Conservation (phyloP, 2,888 invertebrate genomes). For the Syrista parreyssii region DNA sequence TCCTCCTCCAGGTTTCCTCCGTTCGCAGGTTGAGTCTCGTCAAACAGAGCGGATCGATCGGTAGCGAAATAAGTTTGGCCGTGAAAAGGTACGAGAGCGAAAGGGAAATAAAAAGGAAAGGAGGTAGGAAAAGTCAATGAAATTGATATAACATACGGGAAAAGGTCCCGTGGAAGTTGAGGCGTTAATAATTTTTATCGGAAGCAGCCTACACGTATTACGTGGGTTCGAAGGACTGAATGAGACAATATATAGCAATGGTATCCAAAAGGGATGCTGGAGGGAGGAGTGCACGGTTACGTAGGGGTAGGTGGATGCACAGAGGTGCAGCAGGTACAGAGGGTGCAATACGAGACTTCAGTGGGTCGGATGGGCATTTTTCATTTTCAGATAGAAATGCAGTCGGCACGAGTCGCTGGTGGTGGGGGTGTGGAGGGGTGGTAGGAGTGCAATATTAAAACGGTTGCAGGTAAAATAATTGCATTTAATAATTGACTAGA, state of each 20-base stretch:
- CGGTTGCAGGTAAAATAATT: conserved; percentile 57
- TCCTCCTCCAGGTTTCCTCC: background rate
- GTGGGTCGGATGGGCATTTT: background rate
- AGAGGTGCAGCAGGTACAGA: background rate
- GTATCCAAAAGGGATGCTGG: background rate
- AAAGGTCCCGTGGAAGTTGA: background rate
- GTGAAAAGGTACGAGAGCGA: background rate
- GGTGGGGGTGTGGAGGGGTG: background rate
- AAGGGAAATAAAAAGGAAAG: background rate
- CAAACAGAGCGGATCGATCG: background rate
- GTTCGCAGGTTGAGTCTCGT: background rate
- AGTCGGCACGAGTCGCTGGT: background rate
- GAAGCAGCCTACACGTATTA: background rate
- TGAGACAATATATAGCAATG: background rate
- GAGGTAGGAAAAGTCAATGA: background rate
- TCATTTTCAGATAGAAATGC: background rate
- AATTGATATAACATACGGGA: background rate
- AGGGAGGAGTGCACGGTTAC: background rate
- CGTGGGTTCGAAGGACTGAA: background rate
- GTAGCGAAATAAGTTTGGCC: background rate
- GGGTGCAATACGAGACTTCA: background rate
- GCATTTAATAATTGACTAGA: conserved; percentile 59
- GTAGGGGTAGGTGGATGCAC: background rate
- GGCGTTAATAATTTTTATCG: background rate
- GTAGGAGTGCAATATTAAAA: conserved; percentile 51